These are phyloP conservation scores for Lycocerus yunnanus DNA, from an alignment of 2,888 invertebrate species.

Conservation along the genomic window DNA sequence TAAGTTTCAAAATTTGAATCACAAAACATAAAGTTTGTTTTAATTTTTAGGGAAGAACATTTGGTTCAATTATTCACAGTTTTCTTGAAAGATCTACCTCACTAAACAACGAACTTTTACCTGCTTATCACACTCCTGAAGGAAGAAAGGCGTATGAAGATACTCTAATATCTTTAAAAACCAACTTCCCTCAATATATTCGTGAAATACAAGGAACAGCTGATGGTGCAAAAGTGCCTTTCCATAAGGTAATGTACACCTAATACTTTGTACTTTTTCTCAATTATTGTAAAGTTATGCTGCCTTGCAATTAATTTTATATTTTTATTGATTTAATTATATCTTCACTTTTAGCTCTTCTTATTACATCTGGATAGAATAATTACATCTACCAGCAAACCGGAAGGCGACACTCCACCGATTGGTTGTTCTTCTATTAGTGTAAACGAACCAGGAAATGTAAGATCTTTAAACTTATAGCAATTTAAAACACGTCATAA, in stretches of 20 bases:
- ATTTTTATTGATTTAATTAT: neutral
- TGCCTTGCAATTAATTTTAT: neutral
- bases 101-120: slow-evolving; percentile 70
- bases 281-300: neutral
- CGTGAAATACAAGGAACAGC: slow-evolving; percentile 84
- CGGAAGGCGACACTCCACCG: slow-evolving; percentile 58
- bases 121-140: slow-evolving; percentile 70
- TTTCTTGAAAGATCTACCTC: slow-evolving; percentile 65
- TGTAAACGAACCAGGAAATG: slow-evolving; percentile 69
- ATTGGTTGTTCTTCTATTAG: slow-evolving; percentile 81
- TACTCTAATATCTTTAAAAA: slow-evolving; percentile 69
- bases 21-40: neutral
- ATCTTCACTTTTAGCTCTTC: slow-evolving; percentile 67
- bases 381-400: slow-evolving; percentile 62
- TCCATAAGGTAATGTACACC: slow-evolving; percentile 70
- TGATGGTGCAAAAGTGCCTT: slow-evolving; percentile 82
- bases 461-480: slow-evolving; percentile 50
- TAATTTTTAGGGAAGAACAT: slow-evolving; percentile 74
- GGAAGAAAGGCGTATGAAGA: slow-evolving; percentile 76
- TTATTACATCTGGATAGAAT: slow-evolving; percentile 85
- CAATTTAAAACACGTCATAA: neutral
- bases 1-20: neutral
- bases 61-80: slow-evolving; percentile 72
- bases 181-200: slow-evolving; percentile 80
- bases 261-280: neutral